Evolutionary conservation across 64 coral and sea anemone species (phyloP).

Genomic region (Catalaphyllia jardinei): DNA sequence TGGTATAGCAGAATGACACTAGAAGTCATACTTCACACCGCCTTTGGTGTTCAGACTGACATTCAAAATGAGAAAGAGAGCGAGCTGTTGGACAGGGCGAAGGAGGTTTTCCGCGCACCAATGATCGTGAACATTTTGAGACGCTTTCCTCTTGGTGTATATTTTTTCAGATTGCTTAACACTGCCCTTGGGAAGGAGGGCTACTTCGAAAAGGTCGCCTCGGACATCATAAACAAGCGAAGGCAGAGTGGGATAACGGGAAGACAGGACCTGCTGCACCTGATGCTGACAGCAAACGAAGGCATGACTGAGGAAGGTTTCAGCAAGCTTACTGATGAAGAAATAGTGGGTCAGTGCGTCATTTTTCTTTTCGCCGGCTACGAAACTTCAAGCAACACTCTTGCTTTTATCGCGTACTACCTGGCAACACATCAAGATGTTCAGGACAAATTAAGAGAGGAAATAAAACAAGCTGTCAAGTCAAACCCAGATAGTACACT

Average conservation of each 20-base stretch:
- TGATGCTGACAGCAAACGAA: slow-evolving; percentile 61
- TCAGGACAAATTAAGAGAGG: slow-evolving; percentile 35
- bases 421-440: slow-evolving; percentile 56
- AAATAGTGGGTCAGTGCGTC: slow-evolving; percentile 57
- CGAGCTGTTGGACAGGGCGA: slow-evolving; percentile 12
- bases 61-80: slow-evolving; percentile 39
- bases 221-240: slow-evolving; percentile 37
- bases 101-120: neutral
- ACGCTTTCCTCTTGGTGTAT: neutral
- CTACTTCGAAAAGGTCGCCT: slow-evolving; percentile 52
- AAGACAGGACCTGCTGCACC: slow-evolving; percentile 52
- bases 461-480: slow-evolving; percentile 23
- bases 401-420: slow-evolving; percentile 51
- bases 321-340: slow-evolving; percentile 55
- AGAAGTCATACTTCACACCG: slow-evolving; percentile 58
- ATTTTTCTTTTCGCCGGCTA: slow-evolving; percentile 66
- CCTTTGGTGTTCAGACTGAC: slow-evolving; percentile 61
- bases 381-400: slow-evolving; percentile 63
- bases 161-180: neutral
- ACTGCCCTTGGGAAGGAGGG: too few species aligned
- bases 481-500: slow-evolving; percentile 39
- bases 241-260: slow-evolving; percentile 20
- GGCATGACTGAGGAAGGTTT: slow-evolving; percentile 4
- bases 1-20: slow-evolving; percentile 59
- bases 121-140: neutral